These are phyloP conservation scores for Drosophila suzukii DNA, from an alignment of 1,140 invertebrate species.

Conservation along the genomic window DNA sequence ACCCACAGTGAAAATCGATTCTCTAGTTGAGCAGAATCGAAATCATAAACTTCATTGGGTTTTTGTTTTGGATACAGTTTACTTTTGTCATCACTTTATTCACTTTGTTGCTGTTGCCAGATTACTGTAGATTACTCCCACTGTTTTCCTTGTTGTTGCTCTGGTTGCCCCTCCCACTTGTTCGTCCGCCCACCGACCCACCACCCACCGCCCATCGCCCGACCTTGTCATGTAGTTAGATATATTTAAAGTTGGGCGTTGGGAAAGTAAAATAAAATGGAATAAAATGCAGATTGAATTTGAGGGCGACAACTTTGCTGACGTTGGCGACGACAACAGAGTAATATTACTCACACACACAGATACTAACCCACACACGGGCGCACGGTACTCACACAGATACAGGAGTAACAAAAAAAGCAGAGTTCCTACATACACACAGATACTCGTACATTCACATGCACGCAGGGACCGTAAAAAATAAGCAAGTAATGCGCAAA, in stretches of 20 bases:
- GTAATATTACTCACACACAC: constrained; percentile 59
- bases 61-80: constrained; percentile 15
- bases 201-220: constrained; percentile 2
- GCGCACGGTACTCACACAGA: not conserved
- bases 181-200: not conserved
- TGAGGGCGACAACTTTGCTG: constrained; percentile 66
- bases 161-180: not conserved
- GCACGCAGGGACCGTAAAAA: constrained; percentile 35
- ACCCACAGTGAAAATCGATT: constrained; percentile 12
- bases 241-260: constrained; percentile 61
- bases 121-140: constrained; percentile 43
- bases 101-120: constrained; percentile 37
- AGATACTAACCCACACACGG: constrained; percentile 10
- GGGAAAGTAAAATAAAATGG: constrained; percentile 53
- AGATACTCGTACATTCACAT: constrained; percentile 14
- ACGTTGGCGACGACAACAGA: constrained; percentile 62
- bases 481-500: constrained; percentile 73
- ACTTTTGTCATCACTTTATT: constrained; percentile 28
- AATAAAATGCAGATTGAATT: constrained; percentile 79
- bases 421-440: not conserved
- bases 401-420: not conserved
- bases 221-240: constrained; percentile 37
- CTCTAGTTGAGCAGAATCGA: constrained; percentile 11
- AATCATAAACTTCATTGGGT: constrained; percentile 14
- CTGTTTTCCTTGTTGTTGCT: constrained; percentile 5